Percentiles rank a stretch among this genome's conserved stretches.
Evolutionary conservation across 2,113 vertebrate genomes (phyloP).

Genomic region (Sitta europaea): DNA sequence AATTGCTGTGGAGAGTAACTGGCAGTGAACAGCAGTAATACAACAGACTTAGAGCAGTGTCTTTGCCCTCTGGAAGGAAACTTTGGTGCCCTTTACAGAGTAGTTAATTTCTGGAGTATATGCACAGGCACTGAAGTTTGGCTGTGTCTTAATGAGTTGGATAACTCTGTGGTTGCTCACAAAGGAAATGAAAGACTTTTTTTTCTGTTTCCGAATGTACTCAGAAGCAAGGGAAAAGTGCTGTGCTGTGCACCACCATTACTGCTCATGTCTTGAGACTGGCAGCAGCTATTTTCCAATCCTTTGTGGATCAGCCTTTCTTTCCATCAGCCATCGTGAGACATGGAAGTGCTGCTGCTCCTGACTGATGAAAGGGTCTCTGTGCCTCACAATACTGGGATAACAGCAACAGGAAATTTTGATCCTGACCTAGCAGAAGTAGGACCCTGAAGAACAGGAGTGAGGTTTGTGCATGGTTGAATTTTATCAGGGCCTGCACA

Average conservation of each 20-base stretch:
- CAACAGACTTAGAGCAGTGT: background rate
- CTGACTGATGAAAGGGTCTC: background rate
- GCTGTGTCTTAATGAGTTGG: background rate
- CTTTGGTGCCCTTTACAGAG: accelerated
- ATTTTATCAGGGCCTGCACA: background rate
- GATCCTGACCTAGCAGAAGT: background rate
- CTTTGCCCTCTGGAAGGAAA: background rate
- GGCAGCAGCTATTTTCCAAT: background rate
- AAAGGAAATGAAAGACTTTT: background rate
- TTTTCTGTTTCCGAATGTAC: background rate
- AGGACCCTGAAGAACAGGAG: background rate
- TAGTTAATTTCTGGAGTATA: background rate
- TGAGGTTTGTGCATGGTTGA: background rate
- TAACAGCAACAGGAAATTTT: background rate
- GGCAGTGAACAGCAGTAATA: accelerated
- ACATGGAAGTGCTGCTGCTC: background rate
- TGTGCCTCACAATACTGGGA: background rate
- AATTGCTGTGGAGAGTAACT: background rate
- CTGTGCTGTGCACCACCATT: background rate
- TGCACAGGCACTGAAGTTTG: background rate
- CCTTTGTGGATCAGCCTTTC: background rate
- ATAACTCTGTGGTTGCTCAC: background rate
- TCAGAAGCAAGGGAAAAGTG: background rate
- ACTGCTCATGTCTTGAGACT: background rate
- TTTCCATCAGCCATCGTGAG: background rate